These are phyloP conservation scores for Mirounga angustirostris DNA, from an alignment of 2,113 vertebrate genomes.

Conservation along the genomic window DNA sequence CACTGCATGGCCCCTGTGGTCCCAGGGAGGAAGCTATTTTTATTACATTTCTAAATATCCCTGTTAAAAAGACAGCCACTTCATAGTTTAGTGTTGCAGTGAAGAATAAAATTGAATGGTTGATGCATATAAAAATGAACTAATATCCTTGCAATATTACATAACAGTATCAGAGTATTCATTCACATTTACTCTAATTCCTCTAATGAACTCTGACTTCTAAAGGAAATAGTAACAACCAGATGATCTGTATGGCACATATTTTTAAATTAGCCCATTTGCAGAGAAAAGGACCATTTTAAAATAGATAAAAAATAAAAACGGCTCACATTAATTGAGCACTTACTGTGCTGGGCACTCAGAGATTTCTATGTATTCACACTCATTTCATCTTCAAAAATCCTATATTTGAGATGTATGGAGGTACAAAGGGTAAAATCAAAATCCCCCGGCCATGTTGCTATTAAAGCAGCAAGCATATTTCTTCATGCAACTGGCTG, in stretches of 20 bases:
- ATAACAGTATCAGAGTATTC: not conserved
- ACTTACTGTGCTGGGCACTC: not conserved
- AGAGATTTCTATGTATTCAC: not conserved
- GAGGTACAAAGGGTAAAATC: not conserved
- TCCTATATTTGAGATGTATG: not conserved
- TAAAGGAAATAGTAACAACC: not conserved
- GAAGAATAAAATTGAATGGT: not conserved
- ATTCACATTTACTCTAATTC: not conserved
- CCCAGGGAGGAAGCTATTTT: not conserved
- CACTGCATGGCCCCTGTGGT: not conserved
- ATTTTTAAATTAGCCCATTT: not conserved
- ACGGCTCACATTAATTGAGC: not conserved
- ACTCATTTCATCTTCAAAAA: not conserved
- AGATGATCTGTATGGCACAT: not conserved
- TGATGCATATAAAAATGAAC: not conserved
- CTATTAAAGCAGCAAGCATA: not conserved
- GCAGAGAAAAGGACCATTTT: not conserved
- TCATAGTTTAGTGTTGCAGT: not conserved
- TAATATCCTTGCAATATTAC: not conserved
- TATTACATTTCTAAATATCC: not conserved
- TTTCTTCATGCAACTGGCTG: not conserved
- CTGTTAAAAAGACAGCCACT: slow-evolving; percentile 11
- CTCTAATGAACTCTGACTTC: slow-evolving; percentile 8
- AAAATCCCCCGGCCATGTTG: not conserved
- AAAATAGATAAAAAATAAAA: slow-evolving; percentile 42